phyloP scores from a whole-genome alignment of 2,888 invertebrate genomes.

The Megastigmus dorsalis region DNA sequence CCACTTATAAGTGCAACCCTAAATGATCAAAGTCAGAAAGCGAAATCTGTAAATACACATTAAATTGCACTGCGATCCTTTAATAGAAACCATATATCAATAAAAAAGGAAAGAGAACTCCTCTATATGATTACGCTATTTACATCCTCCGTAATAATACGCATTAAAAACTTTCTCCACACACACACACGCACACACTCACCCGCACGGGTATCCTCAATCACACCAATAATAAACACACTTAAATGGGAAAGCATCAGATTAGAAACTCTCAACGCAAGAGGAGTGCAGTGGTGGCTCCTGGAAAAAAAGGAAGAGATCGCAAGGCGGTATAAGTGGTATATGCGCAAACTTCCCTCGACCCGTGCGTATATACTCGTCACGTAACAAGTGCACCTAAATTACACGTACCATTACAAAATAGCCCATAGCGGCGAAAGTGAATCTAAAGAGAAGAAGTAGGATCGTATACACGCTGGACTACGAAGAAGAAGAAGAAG shows the following conservation, averaged over 20 bases:
- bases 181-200: background rate
- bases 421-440: conserved; percentile 41
- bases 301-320: background rate
- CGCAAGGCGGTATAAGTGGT: no score
- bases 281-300: no score
- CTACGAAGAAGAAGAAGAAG: conserved; percentile 9
- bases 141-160: background rate
- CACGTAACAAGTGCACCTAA: conserved; percentile 48
- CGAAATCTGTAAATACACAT: no score
- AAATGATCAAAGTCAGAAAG: no score
- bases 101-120: no score
- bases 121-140: no score
- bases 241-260: no score
- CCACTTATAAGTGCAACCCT: no score
- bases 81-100: no score
- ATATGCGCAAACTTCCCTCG: conserved; percentile 26
- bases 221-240: background rate
- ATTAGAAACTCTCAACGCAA: background rate
- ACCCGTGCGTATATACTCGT: no score
- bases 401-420: conserved; percentile 33
- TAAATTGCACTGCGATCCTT: no score
- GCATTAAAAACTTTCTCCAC: conserved; percentile 31
- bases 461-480: background rate
- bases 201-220: background rate
- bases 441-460: conserved; percentile 36